phyloP scores from a whole-genome alignment of 1,140 invertebrate species.

The Idris sp. region DNA sequence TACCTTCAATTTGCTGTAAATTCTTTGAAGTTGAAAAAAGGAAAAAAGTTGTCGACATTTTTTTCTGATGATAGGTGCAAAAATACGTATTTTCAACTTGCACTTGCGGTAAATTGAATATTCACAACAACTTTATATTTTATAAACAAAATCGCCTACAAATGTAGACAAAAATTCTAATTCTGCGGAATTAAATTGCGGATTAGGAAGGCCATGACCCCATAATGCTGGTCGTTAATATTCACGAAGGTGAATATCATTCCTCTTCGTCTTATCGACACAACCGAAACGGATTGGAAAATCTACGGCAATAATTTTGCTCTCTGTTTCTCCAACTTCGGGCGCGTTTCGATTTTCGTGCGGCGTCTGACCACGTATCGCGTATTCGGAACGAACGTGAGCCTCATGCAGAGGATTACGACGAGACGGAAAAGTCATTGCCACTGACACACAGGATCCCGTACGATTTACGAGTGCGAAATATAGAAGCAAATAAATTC shows the following conservation, averaged over 20 bases:
- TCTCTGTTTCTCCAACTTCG: conserved; percentile 53
- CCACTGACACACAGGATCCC: conserved; percentile 35
- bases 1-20: too few species aligned
- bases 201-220: conserved; percentile 10
- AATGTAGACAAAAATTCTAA: conserved; percentile 23
- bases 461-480: conserved; percentile 53
- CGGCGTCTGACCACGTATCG: conserved; percentile 61
- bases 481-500: conserved; percentile 53
- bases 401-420: conserved; percentile 65
- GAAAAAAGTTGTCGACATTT: too few species aligned
- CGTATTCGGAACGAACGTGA: conserved; percentile 66
- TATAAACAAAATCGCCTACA: too few species aligned
- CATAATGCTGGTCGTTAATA: conserved; percentile 47
- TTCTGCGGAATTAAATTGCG: conserved; percentile 13
- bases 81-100: too few species aligned
- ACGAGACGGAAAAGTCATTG: conserved; percentile 64
- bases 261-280: conserved; percentile 66
- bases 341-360: conserved; percentile 51
- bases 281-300: conserved; percentile 66
- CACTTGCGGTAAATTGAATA: too few species aligned
- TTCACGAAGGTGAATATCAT: conserved; percentile 51
- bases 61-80: too few species aligned
- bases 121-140: too few species aligned
- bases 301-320: conserved; percentile 64
- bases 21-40: too few species aligned